Conservation (phyloP, 2,113 vertebrate species). For the rabbit (Oryctolagus cuniculus) region mOryCun1.1 NC_091432.1:210722501-210723000, state of each 20-base stretch:
- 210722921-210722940: background rate
- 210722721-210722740: background rate
- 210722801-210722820: background rate
- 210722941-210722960: background rate
- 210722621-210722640: background rate
- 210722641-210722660: background rate
- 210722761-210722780: background rate
- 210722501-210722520: background rate
- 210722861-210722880: background rate
- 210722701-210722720: background rate
- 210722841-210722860: background rate
- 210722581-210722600: background rate
- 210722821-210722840: background rate
- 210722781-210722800: background rate
- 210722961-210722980: background rate
- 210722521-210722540: background rate
- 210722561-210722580: background rate
- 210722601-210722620: background rate
- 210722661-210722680: background rate
- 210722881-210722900: background rate
- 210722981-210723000: background rate
- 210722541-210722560: background rate
- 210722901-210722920: background rate
- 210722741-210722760: background rate
- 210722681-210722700: background rate